Evolutionary conservation across 2,113 vertebrate genomes (phyloP).

Genomic region (Pangasianodon gigas): DNA sequence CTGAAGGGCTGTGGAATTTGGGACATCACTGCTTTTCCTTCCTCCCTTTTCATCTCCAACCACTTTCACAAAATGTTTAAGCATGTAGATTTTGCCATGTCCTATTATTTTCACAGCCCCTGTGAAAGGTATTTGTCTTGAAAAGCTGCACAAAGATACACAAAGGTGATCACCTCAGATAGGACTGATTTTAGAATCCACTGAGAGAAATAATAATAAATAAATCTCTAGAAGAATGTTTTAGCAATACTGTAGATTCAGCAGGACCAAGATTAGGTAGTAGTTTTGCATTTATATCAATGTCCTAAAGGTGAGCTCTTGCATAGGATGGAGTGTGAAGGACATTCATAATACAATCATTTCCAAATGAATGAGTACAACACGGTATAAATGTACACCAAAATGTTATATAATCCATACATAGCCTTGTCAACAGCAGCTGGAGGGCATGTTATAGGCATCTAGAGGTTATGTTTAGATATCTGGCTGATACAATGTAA

Average conservation of each 20-base stretch:
- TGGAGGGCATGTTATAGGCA: background rate
- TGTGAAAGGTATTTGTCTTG: background rate
- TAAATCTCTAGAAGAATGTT: background rate
- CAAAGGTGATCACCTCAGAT: background rate
- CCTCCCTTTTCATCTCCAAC: background rate
- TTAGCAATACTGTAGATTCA: background rate
- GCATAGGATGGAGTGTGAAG: background rate
- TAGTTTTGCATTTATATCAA: background rate
- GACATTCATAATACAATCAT: background rate
- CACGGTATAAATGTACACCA: background rate
- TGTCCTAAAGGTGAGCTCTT: background rate
- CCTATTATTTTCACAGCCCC: background rate
- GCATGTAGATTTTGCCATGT: background rate
- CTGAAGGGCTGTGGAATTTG: constrained; percentile 11
- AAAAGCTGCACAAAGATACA: background rate
- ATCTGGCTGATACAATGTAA: no score
- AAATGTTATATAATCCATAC: background rate
- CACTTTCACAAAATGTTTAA: background rate
- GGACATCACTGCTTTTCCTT: constrained; percentile 2
- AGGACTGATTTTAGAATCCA: background rate
- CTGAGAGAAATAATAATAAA: background rate
- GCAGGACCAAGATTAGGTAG: background rate
- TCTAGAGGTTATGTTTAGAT: background rate
- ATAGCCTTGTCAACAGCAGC: background rate
- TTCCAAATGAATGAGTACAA: background rate